A percentile compares a stretch with the other conserved stretches of the same genome.
Conservation (phyloP, 1,140 invertebrate species). For the Cheumatopsyche charites region DNA sequence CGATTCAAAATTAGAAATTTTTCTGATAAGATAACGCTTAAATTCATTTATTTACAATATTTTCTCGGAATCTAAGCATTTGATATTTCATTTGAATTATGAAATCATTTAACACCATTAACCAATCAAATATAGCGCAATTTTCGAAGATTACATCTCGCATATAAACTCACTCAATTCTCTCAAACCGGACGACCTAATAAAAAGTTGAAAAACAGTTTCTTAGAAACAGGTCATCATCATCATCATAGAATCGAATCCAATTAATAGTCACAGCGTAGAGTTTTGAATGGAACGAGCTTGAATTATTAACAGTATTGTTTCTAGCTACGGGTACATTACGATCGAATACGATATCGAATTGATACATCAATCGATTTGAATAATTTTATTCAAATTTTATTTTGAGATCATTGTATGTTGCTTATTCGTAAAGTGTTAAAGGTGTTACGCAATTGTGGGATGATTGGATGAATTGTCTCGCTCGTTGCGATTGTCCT, state of each 20-base stretch:
- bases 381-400: background rate
- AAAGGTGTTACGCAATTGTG: too few species aligned
- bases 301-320: conserved; percentile 19
- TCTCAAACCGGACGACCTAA: background rate
- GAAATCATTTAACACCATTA: background rate
- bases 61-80: too few species aligned
- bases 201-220: background rate
- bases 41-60: too few species aligned
- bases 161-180: too few species aligned
- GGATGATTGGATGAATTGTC: too few species aligned
- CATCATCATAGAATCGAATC: background rate
- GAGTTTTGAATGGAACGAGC: background rate
- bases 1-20: too few species aligned
- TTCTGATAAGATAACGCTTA: too few species aligned
- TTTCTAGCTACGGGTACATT: background rate
- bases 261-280: conserved; percentile 24
- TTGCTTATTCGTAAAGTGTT: too few species aligned
- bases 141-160: background rate
- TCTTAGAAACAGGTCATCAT: background rate
- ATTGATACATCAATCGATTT: background rate
- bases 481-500: too few species aligned
- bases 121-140: background rate
- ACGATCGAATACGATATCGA: background rate
- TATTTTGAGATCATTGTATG: too few species aligned
- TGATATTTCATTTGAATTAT: too few species aligned